Evolutionary conservation across 2,113 vertebrate genomes (phyloP).

Genomic region (Centropus bengalensis): DNA sequence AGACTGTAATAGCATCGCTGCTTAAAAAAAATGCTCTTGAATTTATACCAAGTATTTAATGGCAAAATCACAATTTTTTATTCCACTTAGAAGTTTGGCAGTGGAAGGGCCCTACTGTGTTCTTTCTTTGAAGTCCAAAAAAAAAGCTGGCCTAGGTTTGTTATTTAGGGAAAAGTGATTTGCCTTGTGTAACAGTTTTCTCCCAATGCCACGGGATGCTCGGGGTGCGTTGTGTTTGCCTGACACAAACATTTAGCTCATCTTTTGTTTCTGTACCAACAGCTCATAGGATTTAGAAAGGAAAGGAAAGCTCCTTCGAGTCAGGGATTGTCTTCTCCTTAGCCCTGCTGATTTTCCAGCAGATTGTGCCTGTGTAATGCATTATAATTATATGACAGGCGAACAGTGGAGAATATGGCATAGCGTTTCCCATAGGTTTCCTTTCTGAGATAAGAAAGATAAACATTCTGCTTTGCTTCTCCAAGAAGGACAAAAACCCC

Average conservation of each 20-base stretch:
- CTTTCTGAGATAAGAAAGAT: constrained; percentile 77
- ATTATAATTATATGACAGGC: constrained; percentile 76
- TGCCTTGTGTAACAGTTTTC: constrained; percentile 40
- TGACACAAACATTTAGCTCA: constrained; percentile 60
- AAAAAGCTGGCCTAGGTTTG: constrained; percentile 69
- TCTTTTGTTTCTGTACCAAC: constrained; percentile 50
- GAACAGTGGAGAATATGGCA: constrained; percentile 65
- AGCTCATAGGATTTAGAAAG: neutral
- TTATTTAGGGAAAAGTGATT: constrained; percentile 65
- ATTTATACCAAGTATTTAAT: constrained; percentile 51
- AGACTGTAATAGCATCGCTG: neutral
- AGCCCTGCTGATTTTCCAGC: neutral
- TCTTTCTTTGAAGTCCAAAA: constrained; percentile 61
- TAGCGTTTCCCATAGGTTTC: constrained; percentile 80
- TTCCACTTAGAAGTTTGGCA: constrained; percentile 54
- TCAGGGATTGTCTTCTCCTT: neutral
- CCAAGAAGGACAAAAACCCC: neutral
- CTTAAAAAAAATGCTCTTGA: neutral
- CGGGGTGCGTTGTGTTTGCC: constrained; percentile 62
- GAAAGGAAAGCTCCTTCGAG: constrained; percentile 24
- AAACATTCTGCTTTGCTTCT: constrained; percentile 59
- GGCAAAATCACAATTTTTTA: constrained; percentile 43
- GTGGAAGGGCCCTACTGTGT: constrained; percentile 45
- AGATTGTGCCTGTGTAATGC: constrained; percentile 47
- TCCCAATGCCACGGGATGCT: neutral